Evolutionary conservation across 2,797 vertebrate genomes (phyloP).

Genomic region (Melanotaenia maccullochi): DNA sequence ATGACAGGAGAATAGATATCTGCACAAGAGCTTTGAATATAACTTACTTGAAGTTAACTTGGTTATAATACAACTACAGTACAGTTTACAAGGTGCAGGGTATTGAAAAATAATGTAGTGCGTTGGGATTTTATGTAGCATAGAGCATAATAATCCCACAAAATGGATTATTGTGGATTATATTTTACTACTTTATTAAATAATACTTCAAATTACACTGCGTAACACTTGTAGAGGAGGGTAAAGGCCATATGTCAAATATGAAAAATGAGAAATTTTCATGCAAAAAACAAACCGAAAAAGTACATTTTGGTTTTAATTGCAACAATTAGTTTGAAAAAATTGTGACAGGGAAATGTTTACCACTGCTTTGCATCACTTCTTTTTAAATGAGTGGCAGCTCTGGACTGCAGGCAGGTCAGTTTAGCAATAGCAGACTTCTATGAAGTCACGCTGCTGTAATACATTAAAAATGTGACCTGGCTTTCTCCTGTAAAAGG

Average conservation of each 20-base stretch:
- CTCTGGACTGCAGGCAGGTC: background rate
- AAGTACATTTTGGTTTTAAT: background rate
- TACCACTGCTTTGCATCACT: background rate
- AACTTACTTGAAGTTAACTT: background rate
- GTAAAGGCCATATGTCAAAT: background rate
- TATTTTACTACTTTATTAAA: background rate
- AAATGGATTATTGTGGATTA: background rate
- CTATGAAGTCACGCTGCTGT: background rate
- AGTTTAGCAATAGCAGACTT: background rate
- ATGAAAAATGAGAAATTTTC: background rate
- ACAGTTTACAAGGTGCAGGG: background rate
- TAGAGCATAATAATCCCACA: background rate
- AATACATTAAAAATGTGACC: background rate
- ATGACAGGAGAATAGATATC: slow-evolving; percentile 18
- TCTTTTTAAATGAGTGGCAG: background rate
- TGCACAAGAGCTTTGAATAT: background rate
- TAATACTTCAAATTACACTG: background rate
- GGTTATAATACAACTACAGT: background rate
- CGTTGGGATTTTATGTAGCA: background rate
- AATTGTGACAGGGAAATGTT: background rate
- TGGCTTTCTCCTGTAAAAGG: background rate
- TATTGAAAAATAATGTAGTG: background rate
- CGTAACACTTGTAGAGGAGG: background rate
- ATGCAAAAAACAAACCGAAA: background rate
- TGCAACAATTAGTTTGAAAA: background rate